Evolutionary conservation across 2,888 invertebrate genomes (phyloP), one percentile per base, ranked within the genome.

Genomic region (Watsonalla binaria): DNA sequence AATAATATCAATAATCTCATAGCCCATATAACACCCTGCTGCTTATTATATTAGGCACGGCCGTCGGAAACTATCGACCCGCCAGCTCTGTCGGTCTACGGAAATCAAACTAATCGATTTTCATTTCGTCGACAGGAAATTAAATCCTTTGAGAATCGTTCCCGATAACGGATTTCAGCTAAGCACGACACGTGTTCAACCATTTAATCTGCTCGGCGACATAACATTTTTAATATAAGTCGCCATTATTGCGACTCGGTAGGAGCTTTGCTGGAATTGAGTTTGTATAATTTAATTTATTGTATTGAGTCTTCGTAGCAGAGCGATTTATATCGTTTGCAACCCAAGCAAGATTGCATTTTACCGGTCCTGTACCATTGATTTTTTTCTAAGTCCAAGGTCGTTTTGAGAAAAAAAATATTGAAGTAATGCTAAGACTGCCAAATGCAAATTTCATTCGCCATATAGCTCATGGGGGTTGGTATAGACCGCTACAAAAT

Each of bases 51-150:
- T 81, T 76, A 76, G 74, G 76, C 70, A 66, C 70, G 71, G 60
- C 71, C 75, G 78, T 83, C 86, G 87, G 86, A 84, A 88, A 85
- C 89, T 87, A 86, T 84, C 82, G 79, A 78, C 77, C 82, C 78
- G 70, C 74, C 66, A 70, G 73, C 78, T 77, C 74, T 77, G 76
- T 67, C 77, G 78, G 79, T 76, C 80, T 70, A 72, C 86, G 90
- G 90, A 90, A 88, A 90, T 90, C 83, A 80, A 90, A 88, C 90
- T 90, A 90, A 90, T 90, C 90, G 90, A 90, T 90, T 90, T 86
- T 87, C 90, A 88, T 90, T 90, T 84, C 81, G 78, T 72, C 79
- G 82, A 78, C 88, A 88, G 90, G 90, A 90, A 90, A 90, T 90
- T 90, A 90, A 90, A 90, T 89, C 90, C 89, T 90, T 90, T 89